Conservation (phyloP, 2,797 vertebrate genomes). For the Amphiprion clarkii region DNA sequence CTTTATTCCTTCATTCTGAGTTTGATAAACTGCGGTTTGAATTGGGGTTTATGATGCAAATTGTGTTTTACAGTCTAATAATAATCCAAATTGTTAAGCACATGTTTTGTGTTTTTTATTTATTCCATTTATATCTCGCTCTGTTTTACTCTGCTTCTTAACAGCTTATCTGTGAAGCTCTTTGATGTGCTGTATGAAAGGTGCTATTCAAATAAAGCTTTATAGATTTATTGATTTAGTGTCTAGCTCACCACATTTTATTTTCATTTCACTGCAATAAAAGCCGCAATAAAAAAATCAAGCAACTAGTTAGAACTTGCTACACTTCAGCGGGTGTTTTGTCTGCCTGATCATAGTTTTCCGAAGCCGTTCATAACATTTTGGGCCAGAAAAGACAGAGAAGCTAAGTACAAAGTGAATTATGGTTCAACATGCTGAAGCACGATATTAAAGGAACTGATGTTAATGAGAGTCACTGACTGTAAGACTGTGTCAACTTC, state of each 20-base stretch:
- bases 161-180: too few species aligned
- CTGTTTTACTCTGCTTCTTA: too few species aligned
- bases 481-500: slow-evolving; percentile 6
- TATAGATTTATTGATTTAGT: background rate
- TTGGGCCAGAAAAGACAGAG: slow-evolving; percentile 11
- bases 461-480: slow-evolving; percentile 28
- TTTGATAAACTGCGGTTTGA: background rate
- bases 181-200: too few species aligned
- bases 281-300: background rate
- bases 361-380: background rate
- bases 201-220: too few species aligned
- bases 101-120: too few species aligned
- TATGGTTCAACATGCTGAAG: slow-evolving; percentile 34
- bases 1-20: background rate
- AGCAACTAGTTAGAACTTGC: background rate
- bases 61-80: background rate
- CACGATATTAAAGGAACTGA: slow-evolving; percentile 34
- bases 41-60: background rate
- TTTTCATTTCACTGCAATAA: background rate
- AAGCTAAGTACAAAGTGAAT: background rate
- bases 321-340: slow-evolving; percentile 3
- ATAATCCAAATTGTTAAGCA: too few species aligned
- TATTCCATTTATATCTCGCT: too few species aligned
- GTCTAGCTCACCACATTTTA: background rate
- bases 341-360: slow-evolving; percentile 8